A percentile compares a stretch with the other conserved stretches of the same genome.
phyloP scores from a whole-genome alignment of 2,888 invertebrate species.

The Nyleta sp. region DNA sequence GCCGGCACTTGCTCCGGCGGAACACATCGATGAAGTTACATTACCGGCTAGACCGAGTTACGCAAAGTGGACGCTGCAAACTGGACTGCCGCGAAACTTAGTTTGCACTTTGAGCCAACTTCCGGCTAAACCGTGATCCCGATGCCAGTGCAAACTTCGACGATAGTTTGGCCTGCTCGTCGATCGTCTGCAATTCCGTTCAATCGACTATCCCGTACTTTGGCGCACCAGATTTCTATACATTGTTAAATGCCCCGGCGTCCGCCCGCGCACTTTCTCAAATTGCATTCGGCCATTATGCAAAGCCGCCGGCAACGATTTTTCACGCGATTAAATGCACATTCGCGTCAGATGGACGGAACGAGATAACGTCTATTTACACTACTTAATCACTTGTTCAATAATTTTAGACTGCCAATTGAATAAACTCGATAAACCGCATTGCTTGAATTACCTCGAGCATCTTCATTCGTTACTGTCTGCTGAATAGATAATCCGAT shows the following conservation, averaged over 20 bases:
- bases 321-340: slow-evolving; percentile 5
- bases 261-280: neutral
- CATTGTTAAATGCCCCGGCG: slow-evolving; percentile 30
- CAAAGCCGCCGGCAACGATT: neutral
- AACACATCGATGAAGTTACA: slow-evolving; percentile 81
- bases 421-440: slow-evolving; percentile 57
- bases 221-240: slow-evolving; percentile 46
- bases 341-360: neutral
- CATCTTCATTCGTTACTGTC: slow-evolving; percentile 49
- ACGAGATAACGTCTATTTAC: slow-evolving; percentile 36
- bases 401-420: slow-evolving; percentile 48
- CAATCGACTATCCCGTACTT: slow-evolving; percentile 19
- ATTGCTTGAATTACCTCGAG: slow-evolving; percentile 56
- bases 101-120: slow-evolving; percentile 78
- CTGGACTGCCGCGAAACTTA: slow-evolving; percentile 78
- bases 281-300: slow-evolving; percentile 30
- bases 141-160: slow-evolving; percentile 69
- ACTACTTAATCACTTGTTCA: slow-evolving; percentile 45
- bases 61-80: slow-evolving; percentile 79
- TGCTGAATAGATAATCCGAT: slow-evolving; percentile 43
- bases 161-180: slow-evolving; percentile 71
- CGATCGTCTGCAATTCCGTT: slow-evolving; percentile 73
- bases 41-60: slow-evolving; percentile 81
- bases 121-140: slow-evolving; percentile 76
- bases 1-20: slow-evolving; percentile 78